Evolutionary conservation across 1,140 invertebrate genomes (phyloP).

Genomic region (Subanguina moxae): DNA sequence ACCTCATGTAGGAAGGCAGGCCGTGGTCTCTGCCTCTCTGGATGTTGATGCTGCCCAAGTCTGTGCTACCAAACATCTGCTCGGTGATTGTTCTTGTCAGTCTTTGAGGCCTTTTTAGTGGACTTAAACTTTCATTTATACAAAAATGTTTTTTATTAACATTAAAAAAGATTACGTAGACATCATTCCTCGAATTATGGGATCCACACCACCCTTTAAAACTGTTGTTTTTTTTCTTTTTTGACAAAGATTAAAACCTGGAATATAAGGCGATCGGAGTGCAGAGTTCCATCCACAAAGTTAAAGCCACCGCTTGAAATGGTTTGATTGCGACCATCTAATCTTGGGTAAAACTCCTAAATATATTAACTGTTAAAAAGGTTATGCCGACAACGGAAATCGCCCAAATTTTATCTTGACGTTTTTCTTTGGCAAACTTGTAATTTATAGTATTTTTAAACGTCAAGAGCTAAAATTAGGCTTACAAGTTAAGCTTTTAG

Average conservation of each 20-base stretch:
- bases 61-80: slow-evolving; percentile 60
- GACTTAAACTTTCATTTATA: slow-evolving; percentile 1
- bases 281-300: slow-evolving; percentile 55
- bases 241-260: slow-evolving; percentile 32
- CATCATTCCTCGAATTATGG: slow-evolving; percentile 56
- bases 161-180: slow-evolving; percentile 14
- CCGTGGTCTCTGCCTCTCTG: slow-evolving; percentile 61
- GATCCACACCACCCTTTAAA: slow-evolving; percentile 52
- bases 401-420: too few species aligned
- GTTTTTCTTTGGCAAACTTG: too few species aligned
- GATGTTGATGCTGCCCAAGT: slow-evolving; percentile 61
- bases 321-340: slow-evolving; percentile 50
- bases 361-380: too few species aligned
- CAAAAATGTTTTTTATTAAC: neutral
- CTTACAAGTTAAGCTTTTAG: too few species aligned
- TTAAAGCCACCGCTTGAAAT: slow-evolving; percentile 46
- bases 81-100: slow-evolving; percentile 55
- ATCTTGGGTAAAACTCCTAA: slow-evolving; percentile 55
- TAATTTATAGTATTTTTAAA: too few species aligned
- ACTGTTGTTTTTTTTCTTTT: neutral
- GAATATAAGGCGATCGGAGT: slow-evolving; percentile 55
- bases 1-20: slow-evolving; percentile 70
- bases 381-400: too few species aligned
- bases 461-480: too few species aligned
- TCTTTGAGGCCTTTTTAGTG: slow-evolving; percentile 54